Evolutionary conservation across 1,140 invertebrate species (phyloP).

Genomic region (Magallana angulata): DNA sequence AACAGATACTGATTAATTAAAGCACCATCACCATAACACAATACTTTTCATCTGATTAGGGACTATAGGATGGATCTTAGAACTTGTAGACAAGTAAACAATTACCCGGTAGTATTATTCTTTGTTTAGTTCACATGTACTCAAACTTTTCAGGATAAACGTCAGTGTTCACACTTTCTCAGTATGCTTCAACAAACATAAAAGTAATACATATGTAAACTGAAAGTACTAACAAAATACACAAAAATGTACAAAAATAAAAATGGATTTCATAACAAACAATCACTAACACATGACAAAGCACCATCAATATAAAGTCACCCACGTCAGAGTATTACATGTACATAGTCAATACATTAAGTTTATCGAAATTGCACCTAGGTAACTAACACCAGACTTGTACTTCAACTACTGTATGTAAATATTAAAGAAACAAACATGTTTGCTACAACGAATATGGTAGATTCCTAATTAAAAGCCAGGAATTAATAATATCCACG

Average conservation of each 20-base stretch:
- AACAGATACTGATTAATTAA: background rate
- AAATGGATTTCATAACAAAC: no score
- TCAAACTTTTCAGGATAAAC: background rate
- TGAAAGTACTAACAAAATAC: background rate
- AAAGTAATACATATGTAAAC: background rate
- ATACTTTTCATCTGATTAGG: background rate
- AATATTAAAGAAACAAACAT: no score
- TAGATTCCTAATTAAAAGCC: no score
- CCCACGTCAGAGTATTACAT: no score
- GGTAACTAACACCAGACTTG: no score
- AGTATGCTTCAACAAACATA: background rate
- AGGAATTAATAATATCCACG: no score
- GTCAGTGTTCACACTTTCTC: background rate
- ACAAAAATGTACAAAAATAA: background rate
- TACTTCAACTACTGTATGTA: no score
- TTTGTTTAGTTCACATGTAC: background rate
- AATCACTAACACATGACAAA: no score
- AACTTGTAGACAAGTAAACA: background rate
- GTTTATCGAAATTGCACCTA: no score
- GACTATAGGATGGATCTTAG: background rate
- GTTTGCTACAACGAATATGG: no score
- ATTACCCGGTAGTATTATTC: background rate
- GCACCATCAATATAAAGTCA: no score
- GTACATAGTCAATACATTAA: no score
- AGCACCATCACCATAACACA: background rate